A percentile compares a stretch with the other conserved stretches of the same genome.
These are phyloP conservation scores for Criorhina ranunculi DNA, from an alignment of 2,888 invertebrate species.

Conservation along the genomic window DNA sequence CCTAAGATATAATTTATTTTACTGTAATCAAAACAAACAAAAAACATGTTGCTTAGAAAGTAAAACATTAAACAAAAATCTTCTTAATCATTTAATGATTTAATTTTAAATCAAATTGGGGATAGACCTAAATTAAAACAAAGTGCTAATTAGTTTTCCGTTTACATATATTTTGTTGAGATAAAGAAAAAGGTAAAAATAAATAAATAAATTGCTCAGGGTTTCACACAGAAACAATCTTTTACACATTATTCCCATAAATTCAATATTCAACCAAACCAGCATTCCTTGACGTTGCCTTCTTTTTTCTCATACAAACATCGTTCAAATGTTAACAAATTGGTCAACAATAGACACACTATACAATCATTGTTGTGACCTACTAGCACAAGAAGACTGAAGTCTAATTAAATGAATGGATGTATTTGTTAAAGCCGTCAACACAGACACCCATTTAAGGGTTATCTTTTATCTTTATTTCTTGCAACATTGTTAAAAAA, in stretches of 20 bases:
- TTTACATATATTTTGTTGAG: constrained; percentile 23
- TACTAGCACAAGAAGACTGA: constrained; percentile 55
- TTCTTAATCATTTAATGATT: constrained; percentile 58
- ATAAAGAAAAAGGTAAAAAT: constrained; percentile 71
- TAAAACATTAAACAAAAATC: constrained; percentile 50
- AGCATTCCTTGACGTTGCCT: constrained; percentile 55
- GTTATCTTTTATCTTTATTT: constrained; percentile 11
- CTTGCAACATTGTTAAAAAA: constrained; percentile 55
- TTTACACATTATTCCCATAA: constrained; percentile 57
- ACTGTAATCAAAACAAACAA: constrained; percentile 66
- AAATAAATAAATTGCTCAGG: constrained; percentile 72
- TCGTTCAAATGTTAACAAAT: constrained; percentile 31
- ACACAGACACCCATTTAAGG: constrained; percentile 24
- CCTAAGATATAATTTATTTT: constrained; percentile 79
- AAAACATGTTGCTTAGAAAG: constrained; percentile 72
- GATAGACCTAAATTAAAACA: constrained; percentile 59
- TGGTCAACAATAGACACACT: constrained; percentile 51
- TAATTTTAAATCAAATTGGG: constrained; percentile 63
- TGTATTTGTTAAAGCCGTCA: constrained; percentile 33
- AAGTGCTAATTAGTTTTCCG: constrained; percentile 33
- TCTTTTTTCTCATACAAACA: constrained; percentile 37
- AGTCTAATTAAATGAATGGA: constrained; percentile 63
- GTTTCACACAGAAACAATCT: constrained; percentile 75
- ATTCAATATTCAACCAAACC: constrained; percentile 40
- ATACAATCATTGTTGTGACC: constrained; percentile 53